A percentile compares a stretch with the other conserved stretches of the same genome.
Conservation (phyloP, 2,797 vertebrate genomes). For the Enteromius thamalakanensis region DNA sequence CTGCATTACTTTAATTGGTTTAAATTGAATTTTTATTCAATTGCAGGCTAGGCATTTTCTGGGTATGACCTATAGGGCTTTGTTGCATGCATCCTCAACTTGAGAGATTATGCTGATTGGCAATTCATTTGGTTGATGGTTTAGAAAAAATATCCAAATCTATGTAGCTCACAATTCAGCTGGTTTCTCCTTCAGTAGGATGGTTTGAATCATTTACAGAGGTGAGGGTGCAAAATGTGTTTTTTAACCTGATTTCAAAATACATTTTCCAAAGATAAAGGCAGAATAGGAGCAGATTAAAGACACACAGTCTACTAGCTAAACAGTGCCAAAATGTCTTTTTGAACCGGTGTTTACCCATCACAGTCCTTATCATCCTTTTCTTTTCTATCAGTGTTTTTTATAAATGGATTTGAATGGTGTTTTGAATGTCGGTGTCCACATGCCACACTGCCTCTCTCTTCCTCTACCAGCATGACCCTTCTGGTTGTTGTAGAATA, state of each 20-base stretch:
- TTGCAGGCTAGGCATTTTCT: constrained; percentile 19
- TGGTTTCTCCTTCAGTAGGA: constrained; percentile 2
- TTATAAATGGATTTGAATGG: constrained; percentile 79
- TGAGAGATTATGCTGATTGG: constrained; percentile 4
- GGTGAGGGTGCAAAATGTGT: constrained; percentile 5
- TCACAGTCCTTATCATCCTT: constrained; percentile 67
- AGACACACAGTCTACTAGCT: background rate
- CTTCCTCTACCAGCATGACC: constrained; percentile 73
- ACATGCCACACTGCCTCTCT: constrained; percentile 77
- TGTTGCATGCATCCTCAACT: constrained; percentile 15
- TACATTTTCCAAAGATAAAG: background rate
- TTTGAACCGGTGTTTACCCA: constrained; percentile 57
- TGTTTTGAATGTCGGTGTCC: constrained; percentile 73
- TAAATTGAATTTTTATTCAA: constrained; percentile 21
- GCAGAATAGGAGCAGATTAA: constrained; percentile 21
- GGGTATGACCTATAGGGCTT: constrained; percentile 7
- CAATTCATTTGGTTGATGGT: background rate
- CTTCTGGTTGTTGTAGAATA: constrained; percentile 65
- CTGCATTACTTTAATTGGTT: constrained; percentile 37
- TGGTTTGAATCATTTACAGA: constrained; percentile 9
- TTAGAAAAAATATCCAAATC: background rate
- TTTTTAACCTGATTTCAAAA: background rate
- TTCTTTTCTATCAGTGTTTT: constrained; percentile 79
- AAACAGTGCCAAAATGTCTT: constrained; percentile 2
- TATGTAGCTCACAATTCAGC: background rate